A percentile compares a stretch with the other conserved stretches of the same genome.
phyloP scores from a whole-genome alignment of 2,888 invertebrate species.

The Camptogramma bilineatum region DNA sequence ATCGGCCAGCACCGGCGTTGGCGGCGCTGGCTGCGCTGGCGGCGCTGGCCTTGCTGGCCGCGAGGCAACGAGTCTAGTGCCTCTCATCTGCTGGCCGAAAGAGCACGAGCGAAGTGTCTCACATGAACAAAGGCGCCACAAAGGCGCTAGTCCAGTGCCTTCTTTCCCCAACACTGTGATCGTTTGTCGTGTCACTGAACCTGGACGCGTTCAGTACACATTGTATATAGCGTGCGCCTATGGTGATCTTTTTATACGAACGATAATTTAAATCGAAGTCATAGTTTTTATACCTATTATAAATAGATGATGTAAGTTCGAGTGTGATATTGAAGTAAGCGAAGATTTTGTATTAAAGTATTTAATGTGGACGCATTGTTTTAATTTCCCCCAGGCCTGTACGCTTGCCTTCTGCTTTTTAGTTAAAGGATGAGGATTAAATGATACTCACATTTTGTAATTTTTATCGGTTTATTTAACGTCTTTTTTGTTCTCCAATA shows the following conservation, averaged over 20 bases:
- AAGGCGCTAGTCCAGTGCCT: conserved; percentile 1
- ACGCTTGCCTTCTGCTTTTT: conserved; percentile 14
- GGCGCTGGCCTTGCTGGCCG: conserved; percentile 38
- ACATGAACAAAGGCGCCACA: background rate
- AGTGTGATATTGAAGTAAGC: conserved; percentile 85
- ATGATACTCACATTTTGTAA: conserved; percentile 73
- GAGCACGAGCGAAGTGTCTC: conserved; percentile 46
- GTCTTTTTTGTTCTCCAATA: conserved; percentile 84
- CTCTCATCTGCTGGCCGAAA: conserved; percentile 1
- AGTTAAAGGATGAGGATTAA: conserved; percentile 46
- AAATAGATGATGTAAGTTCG: conserved; percentile 85
- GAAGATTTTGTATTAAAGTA: conserved; percentile 81
- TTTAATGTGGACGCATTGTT: conserved; percentile 62
- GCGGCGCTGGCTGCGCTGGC: conserved; percentile 47
- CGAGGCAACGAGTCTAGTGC: conserved; percentile 46
- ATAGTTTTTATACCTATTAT: conserved; percentile 85
- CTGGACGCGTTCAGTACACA: conserved; percentile 69
- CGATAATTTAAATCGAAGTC: conserved; percentile 83
- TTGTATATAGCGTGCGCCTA: conserved; percentile 76
- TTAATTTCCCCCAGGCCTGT: conserved; percentile 37
- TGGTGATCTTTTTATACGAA: conserved; percentile 81
- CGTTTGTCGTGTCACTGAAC: conserved; percentile 70
- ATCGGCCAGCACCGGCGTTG: conserved; percentile 44
- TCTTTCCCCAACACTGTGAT: conserved; percentile 60
- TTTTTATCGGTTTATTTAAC: conserved; percentile 85